Evolutionary conservation across 2,888 invertebrate genomes (phyloP), one percentile per base, ranked within the genome.

Genomic region (Eurois occulta): DNA sequence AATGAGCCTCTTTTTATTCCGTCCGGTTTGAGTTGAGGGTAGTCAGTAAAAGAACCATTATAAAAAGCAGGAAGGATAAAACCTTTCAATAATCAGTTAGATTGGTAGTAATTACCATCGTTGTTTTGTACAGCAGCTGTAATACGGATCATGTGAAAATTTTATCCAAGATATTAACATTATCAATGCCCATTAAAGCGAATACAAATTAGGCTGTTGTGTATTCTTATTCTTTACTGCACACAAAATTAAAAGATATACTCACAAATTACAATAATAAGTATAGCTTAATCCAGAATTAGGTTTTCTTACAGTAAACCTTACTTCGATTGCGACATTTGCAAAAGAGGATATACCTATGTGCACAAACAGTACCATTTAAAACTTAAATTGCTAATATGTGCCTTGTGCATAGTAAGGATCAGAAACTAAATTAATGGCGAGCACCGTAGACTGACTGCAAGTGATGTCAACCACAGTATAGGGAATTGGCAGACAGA

Each of bases 1-100:
- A 62, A 67, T 28, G 48, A 43, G 41, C 6, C 46, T 58, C 2
- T 52, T 81, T 79, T 75, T 75, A 52, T 81, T 32, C 18, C 28
- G 38, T 60, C 11, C 75, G 16, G 48, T 62, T 60, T 52, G 24
- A 2, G 7, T 55, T 65, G 16, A 71, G 28, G 38, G 69, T 8
- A 38, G 38, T 48, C 16, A 52, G 18, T 52, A 48, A 38, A 52
- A 35, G 10, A 18, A 35, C 8, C 28, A 21, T 41, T n/a, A 65
- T 28, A n/a, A 58, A 41, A 35, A 24, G 16, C 6, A 58, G n/a
- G 13, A n/a, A 43, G 35, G 11, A 41, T n/a, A 21, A 41, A 41
- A 21, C 21, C 32, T 48, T 35, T 48, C 6, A 75, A 62, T 48
- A 75, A 48, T 48, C 3, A 73, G 46, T 48, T 1, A 41, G 41